phyloP scores from a whole-genome alignment of 2,797 vertebrate species.

The Oreonectes daqikongensis region DNA sequence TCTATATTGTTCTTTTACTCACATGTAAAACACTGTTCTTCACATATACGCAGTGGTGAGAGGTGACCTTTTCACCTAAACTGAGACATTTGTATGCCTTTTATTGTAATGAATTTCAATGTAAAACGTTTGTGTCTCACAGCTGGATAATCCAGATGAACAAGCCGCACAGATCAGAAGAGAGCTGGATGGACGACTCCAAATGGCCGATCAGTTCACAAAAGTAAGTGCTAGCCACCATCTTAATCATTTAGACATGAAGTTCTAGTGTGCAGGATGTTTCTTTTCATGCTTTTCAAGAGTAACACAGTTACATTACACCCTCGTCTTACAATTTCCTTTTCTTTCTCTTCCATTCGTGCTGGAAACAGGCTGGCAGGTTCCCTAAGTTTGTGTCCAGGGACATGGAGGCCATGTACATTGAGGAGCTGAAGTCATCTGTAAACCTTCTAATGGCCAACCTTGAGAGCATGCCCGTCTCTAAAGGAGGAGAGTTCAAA shows the following conservation, averaged over 20 bases:
- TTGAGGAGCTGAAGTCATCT: constrained; percentile 94
- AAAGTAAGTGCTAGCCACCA: constrained; percentile 78
- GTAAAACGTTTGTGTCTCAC: constrained; percentile 34
- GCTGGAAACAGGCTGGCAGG: constrained; percentile 81
- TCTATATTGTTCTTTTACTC: constrained; percentile 8
- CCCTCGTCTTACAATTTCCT: not conserved
- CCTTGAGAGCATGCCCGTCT: constrained; percentile 98
- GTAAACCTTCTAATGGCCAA: constrained; percentile 99
- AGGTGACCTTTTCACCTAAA: not conserved
- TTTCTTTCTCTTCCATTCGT: constrained; percentile 37
- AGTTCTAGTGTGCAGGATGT: not conserved
- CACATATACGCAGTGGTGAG: not conserved
- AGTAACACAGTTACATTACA: not conserved
- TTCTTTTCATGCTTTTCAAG: not conserved
- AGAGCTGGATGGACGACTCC: constrained; percentile 93
- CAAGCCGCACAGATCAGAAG: constrained; percentile 98
- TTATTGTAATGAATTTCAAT: constrained; percentile 16
- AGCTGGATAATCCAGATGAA: constrained; percentile 98
- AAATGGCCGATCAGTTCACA: constrained; percentile 99
- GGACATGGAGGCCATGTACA: constrained; percentile 98
- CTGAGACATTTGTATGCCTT: not conserved
- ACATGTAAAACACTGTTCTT: not conserved
- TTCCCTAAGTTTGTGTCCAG: constrained; percentile 93
- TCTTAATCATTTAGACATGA: not conserved
- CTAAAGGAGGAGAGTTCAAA: constrained; percentile 98